phyloP scores from a whole-genome alignment of 1,140 invertebrate species.

The Lepidurus packardi region DNA sequence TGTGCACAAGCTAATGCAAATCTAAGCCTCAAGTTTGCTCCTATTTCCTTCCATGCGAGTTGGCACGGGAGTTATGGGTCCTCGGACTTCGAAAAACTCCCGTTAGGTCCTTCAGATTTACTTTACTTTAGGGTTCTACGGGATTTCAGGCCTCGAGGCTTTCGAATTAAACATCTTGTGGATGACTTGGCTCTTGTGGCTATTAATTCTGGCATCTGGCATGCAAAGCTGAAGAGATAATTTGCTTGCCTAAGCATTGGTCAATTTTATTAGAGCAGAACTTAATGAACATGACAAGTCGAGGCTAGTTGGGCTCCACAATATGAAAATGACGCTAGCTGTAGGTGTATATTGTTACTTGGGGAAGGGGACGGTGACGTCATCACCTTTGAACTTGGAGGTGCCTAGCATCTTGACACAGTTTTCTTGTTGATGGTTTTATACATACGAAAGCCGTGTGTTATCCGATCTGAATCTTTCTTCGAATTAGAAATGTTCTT shows the following conservation, averaged over 20 bases:
- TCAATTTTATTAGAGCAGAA: not conserved
- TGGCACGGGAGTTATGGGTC: not conserved
- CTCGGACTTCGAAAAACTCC: not conserved
- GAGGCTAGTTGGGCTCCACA: not conserved
- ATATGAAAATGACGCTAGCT: not conserved
- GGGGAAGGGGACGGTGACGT: not conserved
- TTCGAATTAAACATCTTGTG: not conserved
- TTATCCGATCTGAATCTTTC: not conserved
- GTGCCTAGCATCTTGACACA: not conserved
- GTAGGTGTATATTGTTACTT: too few species aligned
- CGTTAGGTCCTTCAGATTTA: not conserved
- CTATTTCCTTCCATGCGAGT: not conserved
- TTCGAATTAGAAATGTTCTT: not conserved
- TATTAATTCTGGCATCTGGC: not conserved
- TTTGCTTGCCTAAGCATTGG: not conserved
- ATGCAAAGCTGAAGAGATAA: not conserved
- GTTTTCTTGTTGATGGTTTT: not conserved
- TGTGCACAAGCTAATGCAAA: too few species aligned
- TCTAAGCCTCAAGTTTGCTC: not conserved
- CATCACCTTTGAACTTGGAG: not conserved
- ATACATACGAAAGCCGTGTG: not conserved
- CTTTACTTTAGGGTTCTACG: constrained; percentile 9
- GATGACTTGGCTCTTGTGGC: not conserved
- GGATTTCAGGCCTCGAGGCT: constrained; percentile 14
- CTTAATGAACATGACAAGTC: not conserved